Base-by-base conservation (phyloP, 1,140 invertebrate species). In the Lepidostoma basale region DNA sequence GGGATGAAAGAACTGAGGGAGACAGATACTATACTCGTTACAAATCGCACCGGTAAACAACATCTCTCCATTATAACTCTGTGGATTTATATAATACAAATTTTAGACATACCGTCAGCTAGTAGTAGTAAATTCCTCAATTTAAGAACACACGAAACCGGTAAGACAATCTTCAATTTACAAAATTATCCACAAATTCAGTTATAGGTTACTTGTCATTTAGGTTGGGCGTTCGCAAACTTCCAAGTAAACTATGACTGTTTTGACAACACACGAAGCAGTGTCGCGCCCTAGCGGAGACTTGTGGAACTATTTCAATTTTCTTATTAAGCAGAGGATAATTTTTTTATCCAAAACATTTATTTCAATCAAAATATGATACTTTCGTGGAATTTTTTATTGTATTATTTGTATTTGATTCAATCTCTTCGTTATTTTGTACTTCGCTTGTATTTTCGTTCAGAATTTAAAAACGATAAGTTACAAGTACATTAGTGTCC, bases 141-240 rank as follows among this genome's bases (percentile, higher is more conserved):
- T 16, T 20, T 39, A 14, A 23, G 16, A 58, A 58, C 20, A 8
- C 54, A 58, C 23, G n/a, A 54, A 54, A 22, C 14, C 2, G 30
- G 18, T 39, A 10, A 39, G 16, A 33, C 22, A 39, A 22, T 6
- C 1, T 18, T 52, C 8, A 58, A 58, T 39, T 3, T 14, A 40
- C 39, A 44, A 45, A 25, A 62, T 16, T 28, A 28, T 3, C 25
- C 22, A 62, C 36, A 64, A 25, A 36, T 39, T 23, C 62, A 64
- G 58, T 58, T 66, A 56, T 20, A 66, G 63, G 63, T 66, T 66
- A 66, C 63, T 66, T 66, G 63, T 66, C 63, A 66, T 49, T 42
- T 22, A 25, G 40, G 18, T 64, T 40, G 63, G 63, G 63, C 63
- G 63, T 66, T 66, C 44, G 63, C 63, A 28, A 66, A 66, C 33